Conservation (phyloP, 2,888 invertebrate genomes). For the Nomada flava region DNA sequence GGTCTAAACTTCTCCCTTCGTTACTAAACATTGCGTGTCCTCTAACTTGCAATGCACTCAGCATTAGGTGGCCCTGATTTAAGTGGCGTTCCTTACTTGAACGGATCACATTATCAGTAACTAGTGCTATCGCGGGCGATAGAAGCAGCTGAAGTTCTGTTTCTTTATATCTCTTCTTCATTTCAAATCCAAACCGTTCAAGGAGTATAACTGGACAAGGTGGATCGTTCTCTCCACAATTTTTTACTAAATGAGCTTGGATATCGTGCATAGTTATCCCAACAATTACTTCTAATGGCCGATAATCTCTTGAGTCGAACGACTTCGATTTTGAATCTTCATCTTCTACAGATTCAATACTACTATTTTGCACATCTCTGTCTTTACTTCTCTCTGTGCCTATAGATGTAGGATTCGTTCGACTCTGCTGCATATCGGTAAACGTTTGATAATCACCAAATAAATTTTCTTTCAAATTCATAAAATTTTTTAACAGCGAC, state of each 20-base stretch:
- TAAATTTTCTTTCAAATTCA: slow-evolving; percentile 97
- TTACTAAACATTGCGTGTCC: slow-evolving; percentile 99
- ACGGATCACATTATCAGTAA: slow-evolving; percentile 90
- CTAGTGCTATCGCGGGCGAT: slow-evolving; percentile 94
- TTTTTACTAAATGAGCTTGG: slow-evolving; percentile 96
- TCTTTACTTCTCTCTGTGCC: slow-evolving; percentile 79
- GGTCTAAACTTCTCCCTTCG: slow-evolving; percentile 94
- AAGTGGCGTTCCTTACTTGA: slow-evolving; percentile 89
- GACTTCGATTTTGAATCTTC: slow-evolving; percentile 86
- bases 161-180: slow-evolving; percentile 97
- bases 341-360: slow-evolving; percentile 87
- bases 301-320: slow-evolving; percentile 94
- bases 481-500: slow-evolving; percentile 94
- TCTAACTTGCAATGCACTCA: slow-evolving; percentile 94
- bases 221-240: slow-evolving; percentile 95
- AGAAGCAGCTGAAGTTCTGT: slow-evolving; percentile 95
- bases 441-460: slow-evolving; percentile 98
- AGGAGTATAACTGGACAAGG: slow-evolving; percentile 95
- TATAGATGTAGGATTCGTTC: slow-evolving; percentile 84
- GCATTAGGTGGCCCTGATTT: slow-evolving; percentile 93
- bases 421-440: slow-evolving; percentile 93
- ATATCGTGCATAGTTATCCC: slow-evolving; percentile 98
- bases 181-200: slow-evolving; percentile 97
- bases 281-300: slow-evolving; percentile 96
- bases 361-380: slow-evolving; percentile 81